A percentile compares a stretch with the other conserved stretches of the same genome.
phyloP scores from a whole-genome alignment of 2,797 vertebrate species.

The Hypotaenidia philippensis region DNA sequence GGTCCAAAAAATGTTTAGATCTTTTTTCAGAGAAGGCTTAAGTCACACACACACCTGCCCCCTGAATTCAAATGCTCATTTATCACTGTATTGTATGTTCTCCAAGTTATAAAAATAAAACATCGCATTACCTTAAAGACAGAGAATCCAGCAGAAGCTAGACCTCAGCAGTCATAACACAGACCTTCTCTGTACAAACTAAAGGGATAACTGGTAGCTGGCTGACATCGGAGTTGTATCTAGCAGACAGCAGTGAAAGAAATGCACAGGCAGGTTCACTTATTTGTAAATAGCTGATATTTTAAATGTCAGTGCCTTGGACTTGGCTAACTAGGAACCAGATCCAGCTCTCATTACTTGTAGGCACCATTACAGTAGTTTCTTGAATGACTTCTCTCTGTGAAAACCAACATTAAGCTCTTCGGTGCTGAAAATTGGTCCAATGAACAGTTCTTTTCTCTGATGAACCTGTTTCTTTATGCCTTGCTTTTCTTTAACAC shows the following conservation, averaged over 20 bases:
- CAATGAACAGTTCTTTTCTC: not conserved
- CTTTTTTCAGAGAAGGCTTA: not conserved
- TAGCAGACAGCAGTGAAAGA: not conserved
- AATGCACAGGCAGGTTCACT: not conserved
- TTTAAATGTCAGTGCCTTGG: not conserved
- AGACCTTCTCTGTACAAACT: not conserved
- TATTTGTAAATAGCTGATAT: not conserved
- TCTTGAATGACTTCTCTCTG: not conserved
- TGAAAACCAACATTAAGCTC: not conserved
- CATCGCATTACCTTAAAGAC: not conserved
- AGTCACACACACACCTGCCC: too few species aligned
- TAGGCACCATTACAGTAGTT: not conserved
- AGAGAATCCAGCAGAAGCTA: not conserved
- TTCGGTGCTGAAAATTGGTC: not conserved
- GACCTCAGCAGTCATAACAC: not conserved
- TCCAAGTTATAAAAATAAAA: not conserved
- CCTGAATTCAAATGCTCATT: conserved; percentile 20
- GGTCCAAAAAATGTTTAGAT: not conserved
- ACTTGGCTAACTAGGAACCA: not conserved
- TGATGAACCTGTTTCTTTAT: not conserved
- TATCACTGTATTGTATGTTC: not conserved
- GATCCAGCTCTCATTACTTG: not conserved
- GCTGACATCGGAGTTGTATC: not conserved
- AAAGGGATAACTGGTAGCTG: not conserved
- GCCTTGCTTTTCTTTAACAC: not conserved